phyloP scores from a whole-genome alignment of 2,888 invertebrate species.

The Scaptomyza polygonia region DNA sequence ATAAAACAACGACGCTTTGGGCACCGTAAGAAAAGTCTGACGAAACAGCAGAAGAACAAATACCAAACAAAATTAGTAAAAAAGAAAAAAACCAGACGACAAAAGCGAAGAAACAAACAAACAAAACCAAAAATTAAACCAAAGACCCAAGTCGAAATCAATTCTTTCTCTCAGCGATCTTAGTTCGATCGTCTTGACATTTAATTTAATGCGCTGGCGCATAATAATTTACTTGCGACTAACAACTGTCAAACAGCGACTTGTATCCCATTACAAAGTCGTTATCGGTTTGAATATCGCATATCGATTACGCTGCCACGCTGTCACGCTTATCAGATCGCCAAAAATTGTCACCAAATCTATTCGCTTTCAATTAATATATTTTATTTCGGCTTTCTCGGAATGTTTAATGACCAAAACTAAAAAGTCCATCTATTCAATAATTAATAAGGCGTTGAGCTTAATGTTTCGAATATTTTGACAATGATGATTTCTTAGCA shows the following conservation, averaged over 20 bases:
- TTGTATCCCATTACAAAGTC: constrained; percentile 51
- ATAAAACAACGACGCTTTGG: constrained; percentile 72
- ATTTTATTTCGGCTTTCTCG: neutral
- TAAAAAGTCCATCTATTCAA: neutral
- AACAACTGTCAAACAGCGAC: constrained; percentile 47
- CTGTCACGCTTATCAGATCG: constrained; percentile 22
- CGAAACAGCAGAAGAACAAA: constrained; percentile 3
- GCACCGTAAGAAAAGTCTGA: constrained; percentile 19
- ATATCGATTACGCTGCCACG: constrained; percentile 34
- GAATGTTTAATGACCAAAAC: too few relatives aligned
- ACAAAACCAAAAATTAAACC: constrained; percentile 14
- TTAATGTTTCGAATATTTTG: too few relatives aligned
- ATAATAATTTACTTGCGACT: constrained; percentile 61
- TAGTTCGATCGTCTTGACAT: constrained; percentile 55
- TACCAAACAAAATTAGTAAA: neutral
- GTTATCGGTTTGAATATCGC: constrained; percentile 46
- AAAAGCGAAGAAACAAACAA: constrained; percentile 23
- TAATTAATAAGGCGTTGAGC: constrained; percentile 3
- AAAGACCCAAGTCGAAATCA: constrained; percentile 40
- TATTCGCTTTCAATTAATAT: too few relatives aligned
- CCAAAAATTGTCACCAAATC: neutral
- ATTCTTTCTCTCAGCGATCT: constrained; percentile 30
- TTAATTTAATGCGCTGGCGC: constrained; percentile 68
- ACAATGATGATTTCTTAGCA: neutral
- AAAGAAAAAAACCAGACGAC: constrained; percentile 14